phyloP scores from a whole-genome alignment of 2,888 invertebrate species.

The Brachyopa scutellaris region DNA sequence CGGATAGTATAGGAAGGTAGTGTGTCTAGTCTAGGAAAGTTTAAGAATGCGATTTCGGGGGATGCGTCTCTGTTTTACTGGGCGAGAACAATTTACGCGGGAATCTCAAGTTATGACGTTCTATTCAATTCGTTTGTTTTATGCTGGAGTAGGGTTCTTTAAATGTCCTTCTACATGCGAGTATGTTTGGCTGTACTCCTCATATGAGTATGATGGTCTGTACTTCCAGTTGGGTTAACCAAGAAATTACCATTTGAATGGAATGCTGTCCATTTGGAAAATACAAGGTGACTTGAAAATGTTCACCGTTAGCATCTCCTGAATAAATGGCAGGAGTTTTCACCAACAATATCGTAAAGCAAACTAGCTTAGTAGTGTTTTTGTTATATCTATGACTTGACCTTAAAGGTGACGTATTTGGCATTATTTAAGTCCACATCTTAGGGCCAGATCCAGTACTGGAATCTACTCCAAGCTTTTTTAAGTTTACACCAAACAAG shows the following conservation, averaged over 20 bases:
- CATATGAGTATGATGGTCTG: background rate
- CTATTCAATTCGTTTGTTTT: constrained; percentile 37
- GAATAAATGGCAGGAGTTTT: too few relatives aligned
- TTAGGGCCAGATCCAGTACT: too few relatives aligned
- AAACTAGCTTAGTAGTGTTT: too few relatives aligned
- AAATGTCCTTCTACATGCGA: constrained; percentile 4
- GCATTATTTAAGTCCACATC: too few relatives aligned
- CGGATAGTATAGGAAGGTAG: background rate
- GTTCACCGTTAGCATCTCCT: too few relatives aligned
- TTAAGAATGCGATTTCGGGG: constrained; percentile 55
- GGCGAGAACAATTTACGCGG: constrained; percentile 18
- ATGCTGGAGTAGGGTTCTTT: constrained; percentile 38
- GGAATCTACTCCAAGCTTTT: too few relatives aligned
- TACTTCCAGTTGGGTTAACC: background rate
- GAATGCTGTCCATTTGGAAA: constrained; percentile 63
- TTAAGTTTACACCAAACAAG: too few relatives aligned
- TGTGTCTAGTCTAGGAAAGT: constrained; percentile 31
- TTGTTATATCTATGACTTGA: too few relatives aligned
- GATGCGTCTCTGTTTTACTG: constrained; percentile 13
- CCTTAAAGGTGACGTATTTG: too few relatives aligned
- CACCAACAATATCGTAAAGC: too few relatives aligned
- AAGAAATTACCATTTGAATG: constrained; percentile 55
- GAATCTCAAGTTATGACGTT: constrained; percentile 50
- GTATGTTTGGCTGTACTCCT: background rate
- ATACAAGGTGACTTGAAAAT: constrained; percentile 29